Conservation (phyloP, 2,113 vertebrate species). For the Phasianus colchicus region DNA sequence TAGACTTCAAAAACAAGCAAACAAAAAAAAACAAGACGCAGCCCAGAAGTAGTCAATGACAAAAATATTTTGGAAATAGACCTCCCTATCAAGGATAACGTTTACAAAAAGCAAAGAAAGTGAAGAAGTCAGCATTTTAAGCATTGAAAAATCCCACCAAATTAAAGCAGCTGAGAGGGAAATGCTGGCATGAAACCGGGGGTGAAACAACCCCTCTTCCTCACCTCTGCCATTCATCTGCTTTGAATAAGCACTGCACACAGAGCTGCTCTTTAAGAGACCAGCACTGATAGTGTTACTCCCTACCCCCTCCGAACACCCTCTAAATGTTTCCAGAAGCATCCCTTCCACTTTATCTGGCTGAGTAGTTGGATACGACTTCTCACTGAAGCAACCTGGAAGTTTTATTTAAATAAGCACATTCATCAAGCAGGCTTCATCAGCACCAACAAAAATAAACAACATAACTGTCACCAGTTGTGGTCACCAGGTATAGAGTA, state of each 20-base stretch:
- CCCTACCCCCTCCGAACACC: background rate
- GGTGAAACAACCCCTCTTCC: constrained; percentile 19
- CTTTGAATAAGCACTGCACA: constrained; percentile 24
- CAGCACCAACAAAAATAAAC: background rate
- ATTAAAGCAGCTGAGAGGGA: constrained; percentile 13
- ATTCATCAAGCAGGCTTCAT: background rate
- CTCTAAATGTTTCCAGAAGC: background rate
- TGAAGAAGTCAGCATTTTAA: constrained; percentile 17
- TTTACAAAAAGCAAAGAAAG: background rate
- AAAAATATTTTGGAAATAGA: background rate
- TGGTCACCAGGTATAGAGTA: background rate
- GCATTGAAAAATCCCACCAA: background rate
- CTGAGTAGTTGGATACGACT: background rate
- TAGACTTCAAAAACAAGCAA: background rate
- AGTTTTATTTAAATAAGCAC: background rate
- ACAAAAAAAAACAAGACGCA: background rate
- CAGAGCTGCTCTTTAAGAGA: constrained; percentile 29
- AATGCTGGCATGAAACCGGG: background rate
- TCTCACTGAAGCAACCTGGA: background rate
- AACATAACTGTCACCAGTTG: background rate
- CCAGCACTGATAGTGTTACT: background rate
- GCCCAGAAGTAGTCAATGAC: background rate
- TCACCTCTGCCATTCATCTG: constrained; percentile 21
- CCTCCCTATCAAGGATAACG: background rate
- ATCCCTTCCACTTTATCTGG: background rate